Conservation (phyloP, 2,888 invertebrate genomes). For the Eilema caniola region DNA sequence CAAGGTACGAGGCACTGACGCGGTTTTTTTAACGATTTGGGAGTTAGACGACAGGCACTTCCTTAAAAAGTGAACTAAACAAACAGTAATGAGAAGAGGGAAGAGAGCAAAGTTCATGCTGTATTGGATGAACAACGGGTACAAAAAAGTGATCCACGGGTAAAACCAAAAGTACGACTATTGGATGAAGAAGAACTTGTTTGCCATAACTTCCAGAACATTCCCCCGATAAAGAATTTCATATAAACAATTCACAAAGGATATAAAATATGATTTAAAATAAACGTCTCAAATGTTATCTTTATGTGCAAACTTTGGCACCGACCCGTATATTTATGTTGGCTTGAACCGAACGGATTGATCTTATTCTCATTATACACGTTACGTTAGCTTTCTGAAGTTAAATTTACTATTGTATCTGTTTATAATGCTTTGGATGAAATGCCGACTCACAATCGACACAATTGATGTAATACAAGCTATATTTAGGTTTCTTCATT, state of each 20-base stretch:
- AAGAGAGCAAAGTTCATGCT: neutral
- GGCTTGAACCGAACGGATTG: constrained; percentile 38
- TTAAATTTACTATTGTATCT: constrained; percentile 11
- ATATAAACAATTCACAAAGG: constrained; percentile 44
- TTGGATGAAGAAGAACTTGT: too few species aligned
- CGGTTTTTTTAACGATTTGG: too few species aligned
- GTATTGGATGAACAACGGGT: neutral
- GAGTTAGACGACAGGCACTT: too few species aligned
- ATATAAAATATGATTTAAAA: constrained; percentile 49
- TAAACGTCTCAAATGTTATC: constrained; percentile 37
- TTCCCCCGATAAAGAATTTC: constrained; percentile 19
- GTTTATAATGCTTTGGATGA: neutral
- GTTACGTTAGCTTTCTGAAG: constrained; percentile 24
- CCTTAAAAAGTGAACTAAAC: neutral
- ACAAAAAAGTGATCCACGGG: too few species aligned
- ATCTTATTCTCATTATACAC: constrained; percentile 43
- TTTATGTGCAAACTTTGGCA: constrained; percentile 47
- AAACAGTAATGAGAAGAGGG: neutral
- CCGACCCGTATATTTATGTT: constrained; percentile 42
- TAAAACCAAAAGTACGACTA: too few species aligned
- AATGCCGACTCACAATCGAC: constrained; percentile 4
- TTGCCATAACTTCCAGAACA: constrained; percentile 17
- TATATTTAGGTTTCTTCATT: neutral
- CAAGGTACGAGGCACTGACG: too few species aligned
- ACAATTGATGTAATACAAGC: neutral